Evolutionary conservation across 2,888 invertebrate species (phyloP), one percentile per base, ranked within the genome.

Genomic region (Acanthoscelides obtectus): DNA sequence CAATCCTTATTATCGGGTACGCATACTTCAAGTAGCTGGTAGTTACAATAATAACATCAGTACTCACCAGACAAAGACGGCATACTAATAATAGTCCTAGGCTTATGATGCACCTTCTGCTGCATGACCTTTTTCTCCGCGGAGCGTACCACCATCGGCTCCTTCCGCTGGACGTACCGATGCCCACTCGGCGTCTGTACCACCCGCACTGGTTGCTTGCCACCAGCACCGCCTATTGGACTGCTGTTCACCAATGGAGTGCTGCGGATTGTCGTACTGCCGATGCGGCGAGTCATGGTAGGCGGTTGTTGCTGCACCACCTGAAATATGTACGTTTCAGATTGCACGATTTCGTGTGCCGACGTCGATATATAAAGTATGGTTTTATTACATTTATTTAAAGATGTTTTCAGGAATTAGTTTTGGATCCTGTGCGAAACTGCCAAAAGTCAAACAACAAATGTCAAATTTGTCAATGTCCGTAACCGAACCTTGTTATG

Each of bases 71-170:
- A 77, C 69, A 84, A 72, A 22, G 83, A 80, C 0, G 84, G 84
- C 84, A 84, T 84, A 71, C 78, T 84, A 22, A 84, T 84, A 12
- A 83, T 80, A 1, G 79, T 73, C 72, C 79, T 80, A 68, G 81
- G 77, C 68, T 78, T 77, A 17, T 22, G 72, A 22, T 17, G 72
- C 72, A 20, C 4, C 20, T 78, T 77, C 20, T 68, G 72, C 45
- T 17, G 73, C 73, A 67, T 22, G 5, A 71, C 69, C n/a, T 72
- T 70, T n/a, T 71, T 68, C 20, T 71, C 72, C 8, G 72, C 65
- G 12, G 20, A 20, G 19, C 19, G 63, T 21, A 22, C 8, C 20
- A 22, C 66, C 66, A 12, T 21, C 1, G 20, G 66, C 6, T 66
- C 66, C 22, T 66, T 66, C 20, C 66, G 66, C 22, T 66, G 66